phyloP scores from a whole-genome alignment of 2,113 vertebrate species.

The Falco punctatus region DNA sequence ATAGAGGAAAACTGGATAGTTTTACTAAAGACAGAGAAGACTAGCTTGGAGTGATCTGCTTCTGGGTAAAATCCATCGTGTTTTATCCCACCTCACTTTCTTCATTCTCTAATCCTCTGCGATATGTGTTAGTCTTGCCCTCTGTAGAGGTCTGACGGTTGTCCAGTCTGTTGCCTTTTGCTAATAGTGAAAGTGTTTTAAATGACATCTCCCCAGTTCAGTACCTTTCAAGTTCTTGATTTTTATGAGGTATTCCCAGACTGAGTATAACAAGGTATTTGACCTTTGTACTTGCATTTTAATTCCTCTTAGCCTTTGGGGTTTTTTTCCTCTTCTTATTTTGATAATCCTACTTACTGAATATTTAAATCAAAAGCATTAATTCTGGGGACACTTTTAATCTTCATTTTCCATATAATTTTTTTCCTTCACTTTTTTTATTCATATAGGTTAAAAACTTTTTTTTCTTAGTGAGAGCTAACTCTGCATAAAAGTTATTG shows the following conservation, averaged over 20 bases:
- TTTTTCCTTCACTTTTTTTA: not conserved
- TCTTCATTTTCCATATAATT: not conserved
- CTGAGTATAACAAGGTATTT: not conserved
- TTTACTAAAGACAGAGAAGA: not conserved
- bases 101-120: not conserved
- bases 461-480: not conserved
- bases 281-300: not conserved
- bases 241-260: not conserved
- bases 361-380: not conserved
- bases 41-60: not conserved
- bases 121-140: not conserved
- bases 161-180: not conserved
- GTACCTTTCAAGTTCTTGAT: not conserved
- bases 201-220: not conserved
- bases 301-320: not conserved
- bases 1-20: not conserved
- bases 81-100: conserved; percentile 20
- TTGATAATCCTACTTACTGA: not conserved
- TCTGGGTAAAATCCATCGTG: not conserved
- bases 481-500: not conserved
- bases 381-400: not conserved
- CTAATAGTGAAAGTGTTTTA: not conserved
- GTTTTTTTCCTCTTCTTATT: not conserved
- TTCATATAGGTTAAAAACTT: not conserved
- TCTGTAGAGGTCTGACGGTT: not conserved